Conservation (phyloP, 2,113 vertebrate species). For the Globicephala melas region DNA sequence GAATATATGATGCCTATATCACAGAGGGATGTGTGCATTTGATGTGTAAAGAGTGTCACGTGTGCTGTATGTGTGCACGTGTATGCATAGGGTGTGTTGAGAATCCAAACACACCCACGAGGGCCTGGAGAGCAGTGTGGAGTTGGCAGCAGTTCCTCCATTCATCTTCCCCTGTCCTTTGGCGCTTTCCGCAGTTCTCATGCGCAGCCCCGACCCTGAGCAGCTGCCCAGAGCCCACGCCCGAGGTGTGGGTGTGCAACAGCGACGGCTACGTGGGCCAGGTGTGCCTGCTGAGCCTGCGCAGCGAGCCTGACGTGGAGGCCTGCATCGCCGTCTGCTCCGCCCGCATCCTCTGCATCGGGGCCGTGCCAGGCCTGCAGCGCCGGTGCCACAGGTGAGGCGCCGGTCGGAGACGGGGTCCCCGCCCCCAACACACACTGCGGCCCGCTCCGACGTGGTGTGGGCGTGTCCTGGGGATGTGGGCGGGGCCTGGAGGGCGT, state of each 20-base stretch:
- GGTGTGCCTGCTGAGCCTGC: constrained; percentile 96
- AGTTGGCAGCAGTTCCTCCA: neutral
- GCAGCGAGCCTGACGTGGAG: constrained; percentile 95
- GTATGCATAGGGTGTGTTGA: neutral
- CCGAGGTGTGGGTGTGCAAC: constrained; percentile 99
- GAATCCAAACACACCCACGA: neutral
- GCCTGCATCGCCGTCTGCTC: constrained; percentile 98
- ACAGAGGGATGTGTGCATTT: neutral
- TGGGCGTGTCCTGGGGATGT: neutral
- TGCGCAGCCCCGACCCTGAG: constrained; percentile 97
- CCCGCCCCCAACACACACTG: rapidly evolving
- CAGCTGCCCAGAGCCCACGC: constrained; percentile 90
- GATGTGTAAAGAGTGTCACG: neutral
- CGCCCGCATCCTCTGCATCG: constrained; percentile 96
- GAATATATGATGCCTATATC: neutral
- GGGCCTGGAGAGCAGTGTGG: neutral
- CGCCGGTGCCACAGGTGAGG: constrained; percentile 54
- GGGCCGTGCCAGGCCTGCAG: constrained; percentile 95
- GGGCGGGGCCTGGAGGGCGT: neutral
- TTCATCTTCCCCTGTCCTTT: neutral
- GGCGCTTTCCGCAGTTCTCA: constrained; percentile 87
- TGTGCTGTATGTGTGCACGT: neutral
- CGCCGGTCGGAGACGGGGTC: neutral
- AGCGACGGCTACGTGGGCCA: constrained; percentile 98
- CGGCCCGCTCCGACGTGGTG: rapidly evolving